phyloP scores from a whole-genome alignment of 1,140 invertebrate species.

The Proales similis region DNA sequence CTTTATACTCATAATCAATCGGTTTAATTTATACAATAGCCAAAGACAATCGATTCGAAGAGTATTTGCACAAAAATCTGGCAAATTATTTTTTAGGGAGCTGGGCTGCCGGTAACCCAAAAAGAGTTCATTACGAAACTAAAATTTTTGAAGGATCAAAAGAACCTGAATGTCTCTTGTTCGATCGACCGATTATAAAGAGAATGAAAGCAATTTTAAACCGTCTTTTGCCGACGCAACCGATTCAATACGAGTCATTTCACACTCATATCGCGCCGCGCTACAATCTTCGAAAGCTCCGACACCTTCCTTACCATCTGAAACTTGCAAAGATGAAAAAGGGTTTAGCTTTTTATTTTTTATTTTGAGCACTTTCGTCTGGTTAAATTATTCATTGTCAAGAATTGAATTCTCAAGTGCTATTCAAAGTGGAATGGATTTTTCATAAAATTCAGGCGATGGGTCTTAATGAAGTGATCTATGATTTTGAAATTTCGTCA shows the following conservation, averaged over 20 bases:
- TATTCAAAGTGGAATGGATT: conserved; percentile 36
- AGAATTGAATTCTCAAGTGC: conserved; percentile 11
- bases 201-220: not conserved
- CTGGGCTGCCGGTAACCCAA: conserved; percentile 4
- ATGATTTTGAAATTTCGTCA: conserved; percentile 9
- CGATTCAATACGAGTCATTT: conserved; percentile 29
- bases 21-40: not conserved
- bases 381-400: no score
- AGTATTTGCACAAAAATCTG: conserved; percentile 5
- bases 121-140: conserved; percentile 22
- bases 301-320: conserved; percentile 32
- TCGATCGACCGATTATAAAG: conserved; percentile 15
- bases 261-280: conserved; percentile 23
- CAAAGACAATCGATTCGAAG: not conserved
- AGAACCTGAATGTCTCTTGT: not conserved
- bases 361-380: no score
- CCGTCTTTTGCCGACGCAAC: conserved; percentile 4
- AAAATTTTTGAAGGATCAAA: not conserved
- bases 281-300: conserved; percentile 34
- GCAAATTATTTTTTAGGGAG: conserved; percentile 19
- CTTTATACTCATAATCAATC: not conserved
- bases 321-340: conserved; percentile 12
- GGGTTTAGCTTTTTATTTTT: no score
- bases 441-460: conserved; percentile 20
- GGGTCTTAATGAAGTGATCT: conserved; percentile 18